Evolutionary conservation across 2,888 invertebrate species (phyloP).

Genomic region (Macrophya annulata): DNA sequence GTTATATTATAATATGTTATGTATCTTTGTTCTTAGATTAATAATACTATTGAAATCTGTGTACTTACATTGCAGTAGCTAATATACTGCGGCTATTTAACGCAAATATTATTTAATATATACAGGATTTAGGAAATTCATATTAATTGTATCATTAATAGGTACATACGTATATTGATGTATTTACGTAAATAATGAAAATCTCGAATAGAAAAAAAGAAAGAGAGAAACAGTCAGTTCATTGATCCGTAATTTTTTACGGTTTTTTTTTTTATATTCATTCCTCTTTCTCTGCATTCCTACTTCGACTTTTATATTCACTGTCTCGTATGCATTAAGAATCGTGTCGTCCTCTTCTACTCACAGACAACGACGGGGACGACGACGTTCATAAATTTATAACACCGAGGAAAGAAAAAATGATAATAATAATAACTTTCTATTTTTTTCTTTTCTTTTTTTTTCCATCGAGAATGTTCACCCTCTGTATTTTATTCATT

Average conservation of each 20-base stretch:
- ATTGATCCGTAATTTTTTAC: constrained; percentile 32
- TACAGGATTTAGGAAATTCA: neutral
- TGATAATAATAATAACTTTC: no score
- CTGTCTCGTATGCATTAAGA: neutral
- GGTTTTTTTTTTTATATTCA: neutral
- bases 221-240: constrained; percentile 31
- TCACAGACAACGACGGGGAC: neutral
- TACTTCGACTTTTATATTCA: neutral
- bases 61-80: no score
- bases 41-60: no score
- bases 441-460: no score
- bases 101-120: no score
- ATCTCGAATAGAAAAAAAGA: neutral
- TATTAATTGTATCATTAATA: neutral
- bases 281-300: constrained; percentile 29
- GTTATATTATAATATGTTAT: neutral
- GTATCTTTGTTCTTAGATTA: no score
- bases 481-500: no score
- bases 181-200: neutral
- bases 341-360: neutral
- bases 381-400: no score
- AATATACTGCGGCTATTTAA: no score
- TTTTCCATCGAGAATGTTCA: no score
- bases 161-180: no score
- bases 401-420: no score